These are phyloP conservation scores for Panagrolaimus sp. DNA, from an alignment of 1,140 invertebrate species.

Conservation along the genomic window DNA sequence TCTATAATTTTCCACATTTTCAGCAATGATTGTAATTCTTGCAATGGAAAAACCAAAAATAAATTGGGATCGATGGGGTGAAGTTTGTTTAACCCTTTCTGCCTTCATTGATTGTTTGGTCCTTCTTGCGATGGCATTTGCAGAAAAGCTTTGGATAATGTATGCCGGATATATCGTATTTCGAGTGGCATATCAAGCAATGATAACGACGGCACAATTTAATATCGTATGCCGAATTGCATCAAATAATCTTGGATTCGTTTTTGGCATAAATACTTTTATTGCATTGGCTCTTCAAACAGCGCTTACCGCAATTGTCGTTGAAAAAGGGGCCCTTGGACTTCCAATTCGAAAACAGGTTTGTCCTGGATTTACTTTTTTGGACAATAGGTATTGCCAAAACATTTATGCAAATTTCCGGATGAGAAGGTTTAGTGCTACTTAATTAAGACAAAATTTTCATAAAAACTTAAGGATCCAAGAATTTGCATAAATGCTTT, in stretches of 20 bases:
- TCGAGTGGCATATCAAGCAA: slow-evolving; percentile 73
- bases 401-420: too few species aligned
- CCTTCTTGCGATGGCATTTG: not conserved
- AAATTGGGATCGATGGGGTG: slow-evolving; percentile 66
- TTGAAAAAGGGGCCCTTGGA: not conserved
- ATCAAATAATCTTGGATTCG: slow-evolving; percentile 76
- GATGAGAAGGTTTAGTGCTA: too few species aligned
- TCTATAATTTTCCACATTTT: slow-evolving; percentile 39
- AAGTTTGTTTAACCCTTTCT: slow-evolving; percentile 63
- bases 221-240: slow-evolving; percentile 74
- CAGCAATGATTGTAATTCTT: slow-evolving; percentile 46
- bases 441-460: too few species aligned
- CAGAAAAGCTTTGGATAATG: slow-evolving; percentile 67
- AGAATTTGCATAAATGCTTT: too few species aligned
- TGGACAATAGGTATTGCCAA: too few species aligned
- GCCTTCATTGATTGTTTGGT: slow-evolving; percentile 59
- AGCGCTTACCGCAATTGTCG: slow-evolving; percentile 70
- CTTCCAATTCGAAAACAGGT: too few species aligned
- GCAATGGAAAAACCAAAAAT: slow-evolving; percentile 63
- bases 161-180: slow-evolving; percentile 73
- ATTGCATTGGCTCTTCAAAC: slow-evolving; percentile 72
- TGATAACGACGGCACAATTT: slow-evolving; percentile 77
- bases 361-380: too few species aligned
- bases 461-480: too few species aligned
- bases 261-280: slow-evolving; percentile 82